A percentile compares a stretch with the other conserved stretches of the same genome.
Conservation (phyloP, 2,797 vertebrate genomes). For the Notoglanidium macrostoma region DNA sequence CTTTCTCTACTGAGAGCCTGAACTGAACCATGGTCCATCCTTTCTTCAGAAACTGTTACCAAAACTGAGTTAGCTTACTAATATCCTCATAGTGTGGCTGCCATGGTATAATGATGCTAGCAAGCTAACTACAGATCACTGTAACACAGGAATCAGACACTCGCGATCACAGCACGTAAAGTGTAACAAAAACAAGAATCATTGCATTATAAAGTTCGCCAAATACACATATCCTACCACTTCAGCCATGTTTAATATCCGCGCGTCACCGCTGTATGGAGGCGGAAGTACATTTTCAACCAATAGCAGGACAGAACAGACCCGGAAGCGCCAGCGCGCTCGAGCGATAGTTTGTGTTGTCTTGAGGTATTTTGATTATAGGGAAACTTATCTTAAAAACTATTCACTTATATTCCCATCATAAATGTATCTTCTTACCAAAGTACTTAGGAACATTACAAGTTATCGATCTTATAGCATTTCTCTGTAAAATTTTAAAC, state of each 20-base stretch:
- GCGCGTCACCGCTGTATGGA: not conserved
- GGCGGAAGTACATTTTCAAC: not conserved
- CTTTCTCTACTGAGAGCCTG: not conserved
- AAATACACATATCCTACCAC: constrained; percentile 28
- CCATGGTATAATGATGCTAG: too few species aligned
- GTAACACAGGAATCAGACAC: not conserved
- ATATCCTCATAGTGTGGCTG: not conserved
- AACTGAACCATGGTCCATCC: not conserved
- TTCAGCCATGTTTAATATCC: constrained; percentile 47
- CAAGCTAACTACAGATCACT: not conserved
- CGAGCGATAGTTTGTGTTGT: not conserved
- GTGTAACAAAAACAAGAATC: not conserved
- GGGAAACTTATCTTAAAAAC: not conserved
- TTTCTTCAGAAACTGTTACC: not conserved
- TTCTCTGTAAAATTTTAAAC: not conserved
- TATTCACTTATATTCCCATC: not conserved
- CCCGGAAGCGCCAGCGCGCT: not conserved
- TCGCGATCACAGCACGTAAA: not conserved
- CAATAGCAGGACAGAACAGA: constrained; percentile 11
- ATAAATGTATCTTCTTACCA: not conserved
- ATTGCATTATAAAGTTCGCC: not conserved
- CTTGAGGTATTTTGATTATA: not conserved
- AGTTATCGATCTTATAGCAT: not conserved
- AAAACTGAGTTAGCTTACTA: not conserved
- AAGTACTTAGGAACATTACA: not conserved